These are phyloP conservation scores for Peromyscus californicus DNA, from an alignment of 2,113 vertebrate species.

Conservation along the genomic window DNA sequence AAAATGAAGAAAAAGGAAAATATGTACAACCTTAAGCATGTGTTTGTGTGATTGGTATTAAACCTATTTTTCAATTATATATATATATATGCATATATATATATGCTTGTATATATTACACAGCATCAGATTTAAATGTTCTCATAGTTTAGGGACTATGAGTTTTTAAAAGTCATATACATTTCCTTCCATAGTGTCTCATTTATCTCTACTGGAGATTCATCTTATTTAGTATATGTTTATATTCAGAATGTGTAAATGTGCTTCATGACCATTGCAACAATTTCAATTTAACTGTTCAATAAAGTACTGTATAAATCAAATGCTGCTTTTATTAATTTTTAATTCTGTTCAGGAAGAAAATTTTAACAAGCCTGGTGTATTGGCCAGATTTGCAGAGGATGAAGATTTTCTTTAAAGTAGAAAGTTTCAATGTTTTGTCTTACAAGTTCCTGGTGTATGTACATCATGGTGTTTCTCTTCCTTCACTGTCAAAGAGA, in stretches of 20 bases:
- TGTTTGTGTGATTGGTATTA: neutral
- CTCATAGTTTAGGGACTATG: neutral
- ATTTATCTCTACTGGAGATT: neutral
- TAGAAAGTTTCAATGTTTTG: conserved; percentile 63
- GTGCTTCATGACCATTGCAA: neutral
- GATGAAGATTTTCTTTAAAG: neutral
- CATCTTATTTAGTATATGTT: neutral
- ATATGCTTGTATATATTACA: neutral
- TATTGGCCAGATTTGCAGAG: conserved; percentile 45
- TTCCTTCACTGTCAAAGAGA: conserved; percentile 64
- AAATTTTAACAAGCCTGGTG: conserved; percentile 36
- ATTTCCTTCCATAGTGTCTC: neutral
- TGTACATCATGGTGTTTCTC: conserved; percentile 21
- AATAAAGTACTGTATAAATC: neutral
- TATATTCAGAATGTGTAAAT: neutral
- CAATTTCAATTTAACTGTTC: conserved; percentile 2
- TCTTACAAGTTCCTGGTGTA: conserved; percentile 51
- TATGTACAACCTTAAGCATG: neutral
- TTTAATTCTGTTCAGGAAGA: conserved; percentile 54
- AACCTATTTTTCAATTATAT: neutral
- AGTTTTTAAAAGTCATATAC: neutral
- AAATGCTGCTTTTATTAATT: conserved; percentile 54
- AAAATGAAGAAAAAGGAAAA: neutral
- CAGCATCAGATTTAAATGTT: conserved; percentile 36
- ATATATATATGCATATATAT: no score